A percentile compares a stretch with the other conserved stretches of the same genome.
Conservation (phyloP, 1,140 invertebrate genomes). For the Atta cephalotes region DNA sequence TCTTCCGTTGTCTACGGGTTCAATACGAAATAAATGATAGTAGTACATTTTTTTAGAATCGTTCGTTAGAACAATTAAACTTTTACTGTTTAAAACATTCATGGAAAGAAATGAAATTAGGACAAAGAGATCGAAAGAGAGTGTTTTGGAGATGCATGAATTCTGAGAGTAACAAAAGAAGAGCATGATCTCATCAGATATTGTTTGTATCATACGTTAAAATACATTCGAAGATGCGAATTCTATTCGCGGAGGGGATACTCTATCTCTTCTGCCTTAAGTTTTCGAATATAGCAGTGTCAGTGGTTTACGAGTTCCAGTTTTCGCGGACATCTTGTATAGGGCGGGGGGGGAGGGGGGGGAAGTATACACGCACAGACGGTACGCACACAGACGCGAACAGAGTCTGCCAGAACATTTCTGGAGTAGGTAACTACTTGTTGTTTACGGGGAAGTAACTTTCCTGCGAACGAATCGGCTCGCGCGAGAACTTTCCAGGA, state of each 20-base stretch:
- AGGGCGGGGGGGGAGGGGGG: not conserved
- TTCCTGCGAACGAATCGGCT: conserved; percentile 82
- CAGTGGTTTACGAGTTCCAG: conserved; percentile 80
- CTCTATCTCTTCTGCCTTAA: conserved; percentile 52
- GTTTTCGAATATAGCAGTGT: conserved; percentile 69
- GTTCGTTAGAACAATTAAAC: not conserved
- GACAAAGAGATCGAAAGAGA: not conserved
- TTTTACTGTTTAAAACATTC: not conserved
- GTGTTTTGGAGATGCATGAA: not conserved
- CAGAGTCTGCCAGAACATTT: conserved; percentile 67
- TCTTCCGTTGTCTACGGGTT: not conserved
- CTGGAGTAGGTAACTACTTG: conserved; percentile 81
- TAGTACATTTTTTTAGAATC: not conserved
- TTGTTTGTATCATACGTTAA: conserved; percentile 49
- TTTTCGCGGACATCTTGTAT: conserved; percentile 79
- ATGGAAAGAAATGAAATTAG: conserved; percentile 20
- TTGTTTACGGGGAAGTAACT: conserved; percentile 84
- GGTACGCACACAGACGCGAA: no score
- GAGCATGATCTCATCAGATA: not conserved
- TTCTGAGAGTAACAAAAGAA: not conserved
- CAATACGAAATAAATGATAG: not conserved
- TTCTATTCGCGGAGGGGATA: not conserved
- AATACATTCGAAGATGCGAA: conserved; percentile 70
- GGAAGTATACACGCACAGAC: no score
- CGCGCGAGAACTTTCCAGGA: conserved; percentile 81